phyloP scores from a whole-genome alignment of 2,888 invertebrate species.

The Sepiola atlantica region DNA sequence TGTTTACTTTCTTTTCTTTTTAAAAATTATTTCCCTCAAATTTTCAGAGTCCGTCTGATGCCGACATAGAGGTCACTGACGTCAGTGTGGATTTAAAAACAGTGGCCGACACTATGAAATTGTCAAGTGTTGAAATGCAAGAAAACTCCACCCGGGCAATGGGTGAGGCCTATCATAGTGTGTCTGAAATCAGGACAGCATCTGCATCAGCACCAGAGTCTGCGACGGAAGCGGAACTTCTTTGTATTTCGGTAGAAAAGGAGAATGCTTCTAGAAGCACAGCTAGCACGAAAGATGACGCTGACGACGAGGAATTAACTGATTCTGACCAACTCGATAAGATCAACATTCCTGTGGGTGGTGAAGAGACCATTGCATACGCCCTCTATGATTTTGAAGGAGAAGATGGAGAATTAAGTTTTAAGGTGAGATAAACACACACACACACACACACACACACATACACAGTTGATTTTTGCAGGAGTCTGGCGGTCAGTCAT shows the following conservation, averaged over 20 bases:
- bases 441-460: too few species aligned
- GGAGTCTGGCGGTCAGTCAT: too few species aligned
- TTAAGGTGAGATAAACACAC: constrained; percentile 56
- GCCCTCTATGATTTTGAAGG: constrained; percentile 65
- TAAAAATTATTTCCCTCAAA: not conserved
- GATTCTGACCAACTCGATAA: not conserved
- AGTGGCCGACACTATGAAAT: not conserved
- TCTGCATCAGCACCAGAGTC: not conserved
- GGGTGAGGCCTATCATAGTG: not conserved
- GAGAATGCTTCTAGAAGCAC: not conserved
- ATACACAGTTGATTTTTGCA: too few species aligned
- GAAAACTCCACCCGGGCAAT: not conserved
- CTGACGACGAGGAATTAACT: not conserved
- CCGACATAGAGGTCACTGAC: not conserved
- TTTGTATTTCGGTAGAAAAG: not conserved
- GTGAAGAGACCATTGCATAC: constrained; percentile 50
- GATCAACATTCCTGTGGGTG: constrained; percentile 7
- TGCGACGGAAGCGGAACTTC: not conserved
- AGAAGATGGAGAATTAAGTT: constrained; percentile 61
- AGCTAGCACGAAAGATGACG: not conserved
- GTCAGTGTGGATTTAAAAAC: not conserved
- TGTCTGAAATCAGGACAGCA: not conserved
- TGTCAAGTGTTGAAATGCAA: not conserved
- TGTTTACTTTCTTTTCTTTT: not conserved
- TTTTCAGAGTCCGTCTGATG: not conserved